phyloP scores from a whole-genome alignment of 2,888 invertebrate genomes.

The Dynastes hyllus region DNA sequence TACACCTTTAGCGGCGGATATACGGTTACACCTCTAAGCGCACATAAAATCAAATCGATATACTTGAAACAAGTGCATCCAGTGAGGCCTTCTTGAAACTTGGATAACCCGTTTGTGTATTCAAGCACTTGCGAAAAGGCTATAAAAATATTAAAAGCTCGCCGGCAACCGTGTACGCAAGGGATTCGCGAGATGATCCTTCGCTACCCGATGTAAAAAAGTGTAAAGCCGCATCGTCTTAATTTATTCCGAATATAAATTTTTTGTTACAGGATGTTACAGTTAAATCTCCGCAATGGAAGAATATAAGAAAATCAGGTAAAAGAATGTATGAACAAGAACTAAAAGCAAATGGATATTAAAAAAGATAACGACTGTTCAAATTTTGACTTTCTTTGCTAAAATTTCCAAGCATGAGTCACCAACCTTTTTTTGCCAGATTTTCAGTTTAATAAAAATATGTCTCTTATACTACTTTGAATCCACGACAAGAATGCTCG shows the following conservation, averaged over 20 bases:
- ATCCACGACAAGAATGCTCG: no score
- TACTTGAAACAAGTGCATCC: slow-evolving; percentile 8
- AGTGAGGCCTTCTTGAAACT: neutral
- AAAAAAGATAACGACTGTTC: no score
- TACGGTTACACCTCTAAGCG: slow-evolving; percentile 13
- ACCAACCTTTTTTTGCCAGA: no score
- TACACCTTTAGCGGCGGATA: slow-evolving; percentile 5
- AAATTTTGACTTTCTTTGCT: no score
- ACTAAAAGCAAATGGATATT: no score
- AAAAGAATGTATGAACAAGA: no score
- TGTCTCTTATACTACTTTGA: no score
- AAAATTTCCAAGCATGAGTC: neutral
- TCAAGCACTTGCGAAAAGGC: neutral
- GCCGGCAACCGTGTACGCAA: neutral
- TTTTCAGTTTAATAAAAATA: no score
- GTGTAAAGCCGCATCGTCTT: neutral
- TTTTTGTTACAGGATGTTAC: neutral
- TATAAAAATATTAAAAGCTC: slow-evolving; percentile 23
- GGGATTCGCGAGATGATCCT: neutral
- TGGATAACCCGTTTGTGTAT: slow-evolving; percentile 4
- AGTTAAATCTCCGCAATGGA: neutral
- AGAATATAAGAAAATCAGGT: no score
- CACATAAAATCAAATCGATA: slow-evolving; percentile 34
- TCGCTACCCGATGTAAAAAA: neutral
- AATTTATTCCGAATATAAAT: slow-evolving; percentile 10